These are phyloP conservation scores for Cheilosia vernalis DNA, from an alignment of 2,888 invertebrate species.

Conservation along the genomic window DNA sequence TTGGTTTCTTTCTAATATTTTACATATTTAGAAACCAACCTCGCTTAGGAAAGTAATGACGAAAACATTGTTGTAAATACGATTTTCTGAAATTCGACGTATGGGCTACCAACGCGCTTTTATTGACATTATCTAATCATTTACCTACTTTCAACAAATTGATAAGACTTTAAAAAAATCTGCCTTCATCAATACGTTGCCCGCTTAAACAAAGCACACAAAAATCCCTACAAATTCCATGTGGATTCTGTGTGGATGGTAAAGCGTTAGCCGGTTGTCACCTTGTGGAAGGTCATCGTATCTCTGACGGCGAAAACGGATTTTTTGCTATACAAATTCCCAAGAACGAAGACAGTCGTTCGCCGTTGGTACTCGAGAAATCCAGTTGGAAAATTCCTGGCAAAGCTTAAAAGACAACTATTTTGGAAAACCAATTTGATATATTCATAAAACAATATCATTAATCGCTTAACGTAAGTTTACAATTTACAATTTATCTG, in stretches of 20 bases:
- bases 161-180: no score
- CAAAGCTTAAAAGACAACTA: conserved; percentile 30
- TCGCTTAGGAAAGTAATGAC: no score
- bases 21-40: no score
- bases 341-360: conserved; percentile 65
- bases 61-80: no score
- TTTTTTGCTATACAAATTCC: conserved; percentile 52
- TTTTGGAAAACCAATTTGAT: conserved; percentile 44
- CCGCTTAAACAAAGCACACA: background rate
- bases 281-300: conserved; percentile 73
- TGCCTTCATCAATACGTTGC: background rate
- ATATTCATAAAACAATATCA: conserved; percentile 38
- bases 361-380: conserved; percentile 63
- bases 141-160: no score
- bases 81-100: no score
- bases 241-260: conserved; percentile 49
- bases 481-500: background rate
- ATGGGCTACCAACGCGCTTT: no score
- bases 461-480: conserved; percentile 68
- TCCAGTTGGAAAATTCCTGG: conserved; percentile 54
- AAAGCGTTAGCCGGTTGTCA: conserved; percentile 53
- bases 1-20: no score
- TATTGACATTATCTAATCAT: no score
- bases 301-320: conserved; percentile 46
- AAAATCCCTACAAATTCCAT: conserved; percentile 29